These are phyloP conservation scores for Drosophila sechellia DNA, from an alignment of 1,140 invertebrate genomes.

Conservation along the genomic window DNA sequence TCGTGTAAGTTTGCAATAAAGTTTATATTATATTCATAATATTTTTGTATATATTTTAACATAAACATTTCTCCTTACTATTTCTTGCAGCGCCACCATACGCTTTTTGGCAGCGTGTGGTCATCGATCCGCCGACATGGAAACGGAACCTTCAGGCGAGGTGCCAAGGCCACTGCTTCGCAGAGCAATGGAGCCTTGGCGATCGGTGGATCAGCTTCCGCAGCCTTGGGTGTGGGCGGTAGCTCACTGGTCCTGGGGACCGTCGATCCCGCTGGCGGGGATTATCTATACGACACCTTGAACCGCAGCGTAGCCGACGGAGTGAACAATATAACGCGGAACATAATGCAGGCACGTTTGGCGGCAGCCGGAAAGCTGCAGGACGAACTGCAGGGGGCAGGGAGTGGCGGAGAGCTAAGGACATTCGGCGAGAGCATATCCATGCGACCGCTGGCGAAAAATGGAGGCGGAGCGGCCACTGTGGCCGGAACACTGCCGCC, in stretches of 20 bases:
- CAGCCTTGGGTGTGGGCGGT: constrained; percentile 54
- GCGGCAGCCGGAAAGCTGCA: constrained; percentile 69
- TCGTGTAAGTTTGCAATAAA: constrained; percentile 88
- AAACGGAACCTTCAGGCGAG: constrained; percentile 74
- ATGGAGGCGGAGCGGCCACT: constrained; percentile 50
- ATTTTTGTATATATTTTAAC: too few relatives aligned
- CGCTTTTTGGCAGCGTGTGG: constrained; percentile 97
- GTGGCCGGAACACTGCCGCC: constrained; percentile 61
- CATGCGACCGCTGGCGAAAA: constrained; percentile 88
- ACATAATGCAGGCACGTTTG: constrained; percentile 84
- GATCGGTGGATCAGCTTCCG: constrained; percentile 45
- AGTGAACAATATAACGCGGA: constrained; percentile 87
- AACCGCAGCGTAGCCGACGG: constrained; percentile 87
- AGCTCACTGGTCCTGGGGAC: constrained; percentile 63
- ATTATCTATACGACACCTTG: constrained; percentile 87
- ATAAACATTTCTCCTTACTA: background rate
- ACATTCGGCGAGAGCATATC: constrained; percentile 91
- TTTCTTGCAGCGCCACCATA: constrained; percentile 94
- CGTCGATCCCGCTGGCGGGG: constrained; percentile 36
- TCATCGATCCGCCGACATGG: constrained; percentile 92
- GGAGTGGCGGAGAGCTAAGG: constrained; percentile 82
- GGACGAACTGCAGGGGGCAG: constrained; percentile 49
- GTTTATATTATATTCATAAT: too few relatives aligned
- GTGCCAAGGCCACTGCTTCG: constrained; percentile 61
- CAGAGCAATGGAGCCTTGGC: constrained; percentile 71